phyloP scores from a whole-genome alignment of 1,140 invertebrate species.

The Drosophila orosa region DNA sequence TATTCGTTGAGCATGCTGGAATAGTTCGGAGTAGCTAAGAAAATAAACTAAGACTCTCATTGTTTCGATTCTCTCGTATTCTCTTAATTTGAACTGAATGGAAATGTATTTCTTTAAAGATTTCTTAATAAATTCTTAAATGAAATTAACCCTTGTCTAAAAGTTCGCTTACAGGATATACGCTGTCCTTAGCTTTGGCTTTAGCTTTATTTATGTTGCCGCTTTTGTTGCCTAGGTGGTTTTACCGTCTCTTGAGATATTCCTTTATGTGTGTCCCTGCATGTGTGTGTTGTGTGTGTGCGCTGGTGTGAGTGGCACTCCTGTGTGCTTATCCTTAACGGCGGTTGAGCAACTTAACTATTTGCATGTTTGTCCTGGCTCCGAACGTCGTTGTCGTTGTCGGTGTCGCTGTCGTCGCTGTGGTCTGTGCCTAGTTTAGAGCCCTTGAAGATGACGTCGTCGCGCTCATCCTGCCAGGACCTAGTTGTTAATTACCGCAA shows the following conservation, averaged over 20 bases:
- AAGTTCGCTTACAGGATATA: constrained; percentile 22
- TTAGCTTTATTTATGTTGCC: constrained; percentile 15
- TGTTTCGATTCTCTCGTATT: rapidly evolving
- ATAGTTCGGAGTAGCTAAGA: background rate
- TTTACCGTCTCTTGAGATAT: constrained; percentile 74
- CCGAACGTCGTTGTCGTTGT: constrained; percentile 35
- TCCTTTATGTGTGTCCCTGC: constrained; percentile 29
- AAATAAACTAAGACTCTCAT: background rate
- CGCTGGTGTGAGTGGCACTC: constrained; percentile 57
- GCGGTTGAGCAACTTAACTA: constrained; percentile 73
- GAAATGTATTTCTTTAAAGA: no score
- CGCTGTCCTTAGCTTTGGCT: background rate
- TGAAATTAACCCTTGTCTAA: no score
- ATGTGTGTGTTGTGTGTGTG: background rate
- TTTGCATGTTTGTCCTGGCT: constrained; percentile 68
- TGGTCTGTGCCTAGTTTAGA: constrained; percentile 35
- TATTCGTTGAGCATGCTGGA: constrained; percentile 2
- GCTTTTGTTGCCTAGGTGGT: constrained; percentile 49
- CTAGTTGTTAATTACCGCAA: constrained; percentile 56
- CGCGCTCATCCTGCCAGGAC: constrained; percentile 15
- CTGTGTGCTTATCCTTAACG: constrained; percentile 77
- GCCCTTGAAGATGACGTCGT: constrained; percentile 62
- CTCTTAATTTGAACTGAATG: background rate
- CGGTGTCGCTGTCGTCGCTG: constrained; percentile 39
- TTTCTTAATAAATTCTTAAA: no score